Conservation (phyloP, 2,797 vertebrate genomes). For the Pteropus rufus region DNA sequence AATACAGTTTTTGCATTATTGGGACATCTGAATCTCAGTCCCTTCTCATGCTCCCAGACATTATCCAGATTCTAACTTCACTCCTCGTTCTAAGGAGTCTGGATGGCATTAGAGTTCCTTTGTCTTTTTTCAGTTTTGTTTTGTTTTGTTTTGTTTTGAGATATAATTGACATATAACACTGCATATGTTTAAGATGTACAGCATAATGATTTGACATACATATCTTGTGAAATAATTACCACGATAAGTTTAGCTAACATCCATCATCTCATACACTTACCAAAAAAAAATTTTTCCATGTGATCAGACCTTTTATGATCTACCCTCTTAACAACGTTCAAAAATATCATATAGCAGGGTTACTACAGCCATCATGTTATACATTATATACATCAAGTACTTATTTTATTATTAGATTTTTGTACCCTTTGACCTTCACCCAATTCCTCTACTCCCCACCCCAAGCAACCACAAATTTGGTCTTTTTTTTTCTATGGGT, state of each 20-base stretch:
- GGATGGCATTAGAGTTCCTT: neutral
- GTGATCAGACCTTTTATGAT: neutral
- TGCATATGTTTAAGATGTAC: neutral
- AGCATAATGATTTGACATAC: neutral
- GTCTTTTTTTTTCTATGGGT: neutral
- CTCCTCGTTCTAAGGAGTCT: neutral
- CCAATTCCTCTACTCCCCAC: neutral
- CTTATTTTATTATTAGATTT: neutral
- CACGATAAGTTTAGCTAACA: neutral
- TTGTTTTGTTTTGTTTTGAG: too few relatives aligned
- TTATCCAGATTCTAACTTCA: neutral
- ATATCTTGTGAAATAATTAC: neutral
- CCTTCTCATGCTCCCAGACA: neutral
- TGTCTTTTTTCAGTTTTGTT: neutral
- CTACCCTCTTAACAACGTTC: neutral
- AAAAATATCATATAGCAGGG: neutral
- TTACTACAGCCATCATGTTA: neutral
- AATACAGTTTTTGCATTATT: neutral
- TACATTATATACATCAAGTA: neutral
- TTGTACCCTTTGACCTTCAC: neutral
- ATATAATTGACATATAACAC: neutral
- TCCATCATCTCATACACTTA: neutral
- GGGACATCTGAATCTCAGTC: neutral
- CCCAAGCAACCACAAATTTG: neutral
- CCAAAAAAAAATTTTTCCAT: neutral